These are phyloP conservation scores for Cheilosia variabilis DNA, from an alignment of 2,888 invertebrate species.

Conservation along the genomic window DNA sequence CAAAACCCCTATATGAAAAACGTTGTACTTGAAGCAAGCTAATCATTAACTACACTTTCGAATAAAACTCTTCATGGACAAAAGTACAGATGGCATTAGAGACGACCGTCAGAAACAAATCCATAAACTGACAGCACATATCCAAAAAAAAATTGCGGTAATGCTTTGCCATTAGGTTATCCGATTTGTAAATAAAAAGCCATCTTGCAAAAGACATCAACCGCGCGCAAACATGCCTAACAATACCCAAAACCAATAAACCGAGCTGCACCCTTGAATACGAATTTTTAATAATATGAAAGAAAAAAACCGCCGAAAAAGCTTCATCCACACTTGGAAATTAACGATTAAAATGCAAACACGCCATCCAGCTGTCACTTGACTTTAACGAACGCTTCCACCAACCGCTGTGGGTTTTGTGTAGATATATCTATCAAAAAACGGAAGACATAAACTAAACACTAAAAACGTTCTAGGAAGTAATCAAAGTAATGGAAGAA, in stretches of 20 bases:
- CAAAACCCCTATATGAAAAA: no score
- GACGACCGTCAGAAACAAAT: no score
- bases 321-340: constrained; percentile 21
- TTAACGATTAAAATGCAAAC: constrained; percentile 43
- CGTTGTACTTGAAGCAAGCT: no score
- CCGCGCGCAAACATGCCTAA: constrained; percentile 37
- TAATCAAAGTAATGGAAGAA: constrained; percentile 39
- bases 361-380: constrained; percentile 46
- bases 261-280: constrained; percentile 44
- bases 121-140: no score
- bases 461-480: constrained; percentile 65
- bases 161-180: constrained; percentile 6
- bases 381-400: constrained; percentile 23
- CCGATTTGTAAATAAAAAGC: constrained; percentile 42
- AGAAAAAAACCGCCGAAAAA: constrained; percentile 8
- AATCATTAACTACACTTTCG: no score
- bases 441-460: constrained; percentile 57
- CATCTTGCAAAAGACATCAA: constrained; percentile 35
- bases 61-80: no score
- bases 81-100: no score
- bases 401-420: not conserved
- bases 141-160: no score
- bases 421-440: not conserved
- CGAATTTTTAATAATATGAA: constrained; percentile 7
- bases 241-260: constrained; percentile 37